Base-by-base conservation (phyloP, 1,140 invertebrate genomes). In the Metaphire vulgaris region DNA sequence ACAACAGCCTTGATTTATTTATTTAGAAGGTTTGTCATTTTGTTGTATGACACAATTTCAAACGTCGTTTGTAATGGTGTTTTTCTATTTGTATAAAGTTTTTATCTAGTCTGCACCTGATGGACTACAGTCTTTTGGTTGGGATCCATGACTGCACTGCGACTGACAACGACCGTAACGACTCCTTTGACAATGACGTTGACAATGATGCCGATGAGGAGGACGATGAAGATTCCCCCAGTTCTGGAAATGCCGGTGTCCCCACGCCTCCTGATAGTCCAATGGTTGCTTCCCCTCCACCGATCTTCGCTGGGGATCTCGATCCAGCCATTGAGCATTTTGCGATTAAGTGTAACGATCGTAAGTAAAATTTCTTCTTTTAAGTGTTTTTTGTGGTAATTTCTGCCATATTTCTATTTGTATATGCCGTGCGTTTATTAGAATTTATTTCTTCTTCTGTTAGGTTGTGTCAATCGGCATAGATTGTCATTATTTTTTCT, bases 121-220 rank as follows among this genome's bases (percentile, higher is more conserved):
- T 99, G 97, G 97, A 99, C 87, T 99, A 99, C 86, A 98, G 96
- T 74, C 87, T 99, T 33, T 88, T 99, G 76, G 89, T 99, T 75
- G 96, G 96, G 77, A 91, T 97, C 79, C 94, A 97, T 83, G 95
- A 98, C 86, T 92, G 92, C 85, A 91, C 91, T 34, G 88, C 90
- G 76, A 93, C 92, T 26, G 92, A 93, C 83, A 79, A 78, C 28
- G 82, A 83, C n/a, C 89, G 26, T 12, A 26, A 34, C 15, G 29
- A 31, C 12, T 30, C 31, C n/a, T 29, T 32, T 30, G 68, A 32
- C 28, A 29, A 69, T n/a, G 68, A 29, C n/a, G 71, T 32, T 2
- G 71, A 29, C 15, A 34, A 67, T 32, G 56, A 56, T 67, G 26
- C 28, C 2, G 70, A 80, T 33, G 82, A 82, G 28, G 83, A 83